phyloP scores from a whole-genome alignment of 2,113 vertebrate genomes.

The Ophthalmolycus amberensis region DNA sequence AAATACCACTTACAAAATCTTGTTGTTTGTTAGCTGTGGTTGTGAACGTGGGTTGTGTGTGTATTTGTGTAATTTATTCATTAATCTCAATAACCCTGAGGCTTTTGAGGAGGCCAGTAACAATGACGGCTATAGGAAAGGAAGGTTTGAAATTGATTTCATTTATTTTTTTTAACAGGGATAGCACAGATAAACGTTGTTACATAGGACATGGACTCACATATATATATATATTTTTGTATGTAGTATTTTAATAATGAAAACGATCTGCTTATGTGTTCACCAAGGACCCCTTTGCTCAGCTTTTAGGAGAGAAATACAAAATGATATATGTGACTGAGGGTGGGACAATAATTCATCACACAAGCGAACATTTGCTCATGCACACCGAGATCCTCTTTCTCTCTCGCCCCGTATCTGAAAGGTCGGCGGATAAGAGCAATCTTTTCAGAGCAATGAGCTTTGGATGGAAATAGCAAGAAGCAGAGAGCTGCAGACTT shows the following conservation, averaged over 20 bases:
- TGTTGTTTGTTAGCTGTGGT: background rate
- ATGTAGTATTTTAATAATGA: background rate
- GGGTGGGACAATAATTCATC: constrained; percentile 54
- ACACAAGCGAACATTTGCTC: constrained; percentile 61
- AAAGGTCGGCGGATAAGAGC: constrained; percentile 69
- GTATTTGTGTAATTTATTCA: background rate
- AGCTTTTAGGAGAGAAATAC: constrained; percentile 17
- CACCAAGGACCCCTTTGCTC: background rate
- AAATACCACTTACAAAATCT: constrained; percentile 6
- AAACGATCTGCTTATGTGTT: constrained; percentile 2
- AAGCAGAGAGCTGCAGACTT: constrained; percentile 40
- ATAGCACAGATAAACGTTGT: background rate
- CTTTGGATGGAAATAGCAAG: constrained; percentile 16
- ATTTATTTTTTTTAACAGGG: background rate
- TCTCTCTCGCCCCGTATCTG: constrained; percentile 26
- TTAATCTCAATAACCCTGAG: background rate
- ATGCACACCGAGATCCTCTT: constrained; percentile 48
- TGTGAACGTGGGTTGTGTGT: background rate
- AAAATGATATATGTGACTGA: constrained; percentile 31
- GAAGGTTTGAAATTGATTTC: background rate
- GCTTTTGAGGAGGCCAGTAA: background rate
- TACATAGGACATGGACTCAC: background rate
- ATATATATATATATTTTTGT: too few species aligned
- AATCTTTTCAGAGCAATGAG: constrained; percentile 54
- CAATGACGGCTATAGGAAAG: background rate